Evolutionary conservation across 1,140 invertebrate species (phyloP), one percentile per base, ranked within the genome.

Genomic region (Physella acuta): DNA sequence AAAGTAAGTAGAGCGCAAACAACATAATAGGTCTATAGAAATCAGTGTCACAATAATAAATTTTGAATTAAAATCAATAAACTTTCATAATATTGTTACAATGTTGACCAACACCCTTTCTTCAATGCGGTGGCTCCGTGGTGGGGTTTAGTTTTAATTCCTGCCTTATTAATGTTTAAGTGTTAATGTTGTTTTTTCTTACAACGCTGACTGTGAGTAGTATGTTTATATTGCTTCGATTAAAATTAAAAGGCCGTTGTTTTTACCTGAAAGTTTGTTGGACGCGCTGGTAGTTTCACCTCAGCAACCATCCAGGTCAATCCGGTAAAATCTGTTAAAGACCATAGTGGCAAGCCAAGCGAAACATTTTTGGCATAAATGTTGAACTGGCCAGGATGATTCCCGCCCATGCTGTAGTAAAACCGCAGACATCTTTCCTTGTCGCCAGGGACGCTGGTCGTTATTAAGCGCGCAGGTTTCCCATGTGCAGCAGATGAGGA

Each of bases 341-440:
- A 20, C 59, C 59, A 61, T 36, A 61, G 59, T 0, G 11, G 16
- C 16, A n/a, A 2, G 8, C 59, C 59, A 24, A 39, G n/a, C 11
- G n/a, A 16, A 4, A 1, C 59, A n/a, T 61, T 61, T 39, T 44
- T 39, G 2, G 2, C 2, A 24, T 39, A 61, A 20, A 61, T 34
- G 37, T 2, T 44, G 16, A 61, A 26, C 2, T 1, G n/a, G 14
- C 59, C 59, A n/a, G 59, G 59, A 30, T 61, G 34, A 24, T 2
- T 17, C 3, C 59, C 59, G 5, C 59, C 31, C 59, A 61, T 39
- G 36, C 37, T 44, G 30, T 61, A 61, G 26, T 37, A 61, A 34
- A 61, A 61, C 1, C 59, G 36, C 16, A 61, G 59, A 39, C 59
- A 61, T 44, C 37, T 20, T 20, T 24, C 17, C 11, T 3, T 26